These are phyloP conservation scores for Copsychus sechellarum DNA, from an alignment of 2,113 vertebrate genomes.

Conservation along the genomic window DNA sequence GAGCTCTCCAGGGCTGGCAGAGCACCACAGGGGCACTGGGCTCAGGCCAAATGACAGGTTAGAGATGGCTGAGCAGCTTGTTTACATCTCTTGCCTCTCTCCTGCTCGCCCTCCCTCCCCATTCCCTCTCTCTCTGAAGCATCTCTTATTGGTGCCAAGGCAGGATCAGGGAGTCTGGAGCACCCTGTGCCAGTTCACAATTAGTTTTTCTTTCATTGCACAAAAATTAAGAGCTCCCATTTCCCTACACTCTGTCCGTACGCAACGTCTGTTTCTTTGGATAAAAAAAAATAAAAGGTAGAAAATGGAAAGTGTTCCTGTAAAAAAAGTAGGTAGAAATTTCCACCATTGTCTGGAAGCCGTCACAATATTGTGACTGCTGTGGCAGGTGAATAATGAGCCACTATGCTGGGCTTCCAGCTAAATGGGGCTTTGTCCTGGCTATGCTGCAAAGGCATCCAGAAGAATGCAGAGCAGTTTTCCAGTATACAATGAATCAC, in stretches of 20 bases:
- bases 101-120: not conserved
- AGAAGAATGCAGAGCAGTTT: slow-evolving; percentile 68
- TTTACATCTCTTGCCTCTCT: not conserved
- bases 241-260: not conserved
- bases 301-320: not conserved
- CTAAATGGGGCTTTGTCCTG: slow-evolving; percentile 63
- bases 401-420: slow-evolving; percentile 18
- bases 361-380: slow-evolving; percentile 24
- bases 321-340: slow-evolving; percentile 22
- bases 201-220: not conserved
- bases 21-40: rapidly evolving
- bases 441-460: slow-evolving; percentile 32
- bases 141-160: not conserved
- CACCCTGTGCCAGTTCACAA: not conserved
- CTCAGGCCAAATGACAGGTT: not conserved
- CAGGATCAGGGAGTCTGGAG: not conserved
- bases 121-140: not conserved
- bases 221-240: not conserved
- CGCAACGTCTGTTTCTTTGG: not conserved
- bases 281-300: not conserved
- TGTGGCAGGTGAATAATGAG: slow-evolving; percentile 55
- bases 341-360: slow-evolving; percentile 20
- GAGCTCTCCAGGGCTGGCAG: not conserved
- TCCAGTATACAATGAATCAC: slow-evolving; percentile 65
- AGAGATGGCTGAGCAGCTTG: not conserved